phyloP scores from a whole-genome alignment of 1,140 invertebrate species.

The Mesaphorura yosii region DNA sequence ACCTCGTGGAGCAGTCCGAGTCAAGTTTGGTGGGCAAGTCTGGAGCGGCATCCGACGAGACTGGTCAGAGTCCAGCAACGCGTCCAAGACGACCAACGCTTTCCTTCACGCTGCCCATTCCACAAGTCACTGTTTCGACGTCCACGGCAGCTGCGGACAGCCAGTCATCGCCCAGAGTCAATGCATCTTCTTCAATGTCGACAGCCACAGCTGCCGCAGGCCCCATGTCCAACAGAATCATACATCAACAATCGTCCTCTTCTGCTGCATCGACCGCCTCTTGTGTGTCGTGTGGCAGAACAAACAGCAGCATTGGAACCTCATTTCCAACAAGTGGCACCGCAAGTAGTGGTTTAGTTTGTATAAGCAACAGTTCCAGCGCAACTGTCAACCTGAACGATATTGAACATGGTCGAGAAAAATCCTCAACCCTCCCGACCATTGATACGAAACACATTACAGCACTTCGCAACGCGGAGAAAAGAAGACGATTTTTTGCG shows the following conservation, averaged over 20 bases:
- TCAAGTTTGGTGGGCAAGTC: background rate
- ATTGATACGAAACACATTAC: constrained; percentile 23
- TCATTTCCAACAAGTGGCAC: background rate
- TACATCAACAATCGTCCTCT: background rate
- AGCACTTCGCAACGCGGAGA: constrained; percentile 32
- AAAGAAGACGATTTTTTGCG: constrained; percentile 35
- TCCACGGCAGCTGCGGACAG: background rate
- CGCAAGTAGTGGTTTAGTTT: background rate
- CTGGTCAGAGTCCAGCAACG: background rate
- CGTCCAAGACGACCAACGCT: background rate
- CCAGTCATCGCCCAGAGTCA: background rate
- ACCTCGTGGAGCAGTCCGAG: background rate
- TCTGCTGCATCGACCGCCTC: background rate
- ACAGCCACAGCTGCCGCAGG: background rate
- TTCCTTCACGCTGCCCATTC: constrained; percentile 13
- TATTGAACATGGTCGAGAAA: constrained; percentile 5
- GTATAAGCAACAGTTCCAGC: background rate
- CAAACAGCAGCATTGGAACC: background rate
- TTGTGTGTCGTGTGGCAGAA: background rate
- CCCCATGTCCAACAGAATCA: background rate
- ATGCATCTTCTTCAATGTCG: too few relatives aligned
- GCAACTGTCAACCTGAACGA: background rate
- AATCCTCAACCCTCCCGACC: constrained; percentile 19
- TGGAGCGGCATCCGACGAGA: background rate
- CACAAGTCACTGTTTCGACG: background rate